Conservation (phyloP, 1,140 invertebrate genomes). For the Wasmannia auropunctata region DNA sequence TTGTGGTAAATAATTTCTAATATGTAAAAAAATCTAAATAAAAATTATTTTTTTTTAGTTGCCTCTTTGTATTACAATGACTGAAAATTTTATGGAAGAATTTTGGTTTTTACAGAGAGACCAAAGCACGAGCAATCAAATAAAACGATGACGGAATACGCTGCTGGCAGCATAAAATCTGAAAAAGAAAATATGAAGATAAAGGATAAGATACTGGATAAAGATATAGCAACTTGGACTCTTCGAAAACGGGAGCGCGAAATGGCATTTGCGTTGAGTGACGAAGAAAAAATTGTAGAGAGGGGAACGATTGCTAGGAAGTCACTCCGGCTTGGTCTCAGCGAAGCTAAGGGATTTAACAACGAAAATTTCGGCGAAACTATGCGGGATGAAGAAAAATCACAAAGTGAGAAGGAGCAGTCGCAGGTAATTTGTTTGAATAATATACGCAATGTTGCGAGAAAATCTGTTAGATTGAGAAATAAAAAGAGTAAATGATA, state of each 20-base stretch:
- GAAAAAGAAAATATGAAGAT: slow-evolving; percentile 61
- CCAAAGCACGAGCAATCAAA: neutral
- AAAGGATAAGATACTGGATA: neutral
- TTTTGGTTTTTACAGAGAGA: neutral
- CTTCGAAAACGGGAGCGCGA: slow-evolving; percentile 70
- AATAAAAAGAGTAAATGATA: neutral
- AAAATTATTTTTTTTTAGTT: neutral
- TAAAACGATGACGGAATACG: neutral
- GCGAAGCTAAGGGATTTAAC: slow-evolving; percentile 16
- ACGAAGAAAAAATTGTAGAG: slow-evolving; percentile 37
- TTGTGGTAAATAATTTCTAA: slow-evolving; percentile 49
- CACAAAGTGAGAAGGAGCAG: slow-evolving; percentile 15
- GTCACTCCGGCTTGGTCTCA: neutral
- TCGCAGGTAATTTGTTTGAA: neutral
- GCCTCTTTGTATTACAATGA: neutral
- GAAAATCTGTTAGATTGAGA: neutral
- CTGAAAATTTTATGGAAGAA: neutral
- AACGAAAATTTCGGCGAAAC: slow-evolving; percentile 13
- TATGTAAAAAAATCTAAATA: neutral
- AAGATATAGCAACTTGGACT: slow-evolving; percentile 31
- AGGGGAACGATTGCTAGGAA: slow-evolving; percentile 46
- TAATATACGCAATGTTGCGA: neutral
- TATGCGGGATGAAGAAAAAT: neutral
- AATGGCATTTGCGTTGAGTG: slow-evolving; percentile 5
- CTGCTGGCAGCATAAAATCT: neutral